A percentile compares a stretch with the other conserved stretches of the same genome.
phyloP scores from a whole-genome alignment of 2,888 invertebrate genomes.

The Napeogenes sylphis region DNA sequence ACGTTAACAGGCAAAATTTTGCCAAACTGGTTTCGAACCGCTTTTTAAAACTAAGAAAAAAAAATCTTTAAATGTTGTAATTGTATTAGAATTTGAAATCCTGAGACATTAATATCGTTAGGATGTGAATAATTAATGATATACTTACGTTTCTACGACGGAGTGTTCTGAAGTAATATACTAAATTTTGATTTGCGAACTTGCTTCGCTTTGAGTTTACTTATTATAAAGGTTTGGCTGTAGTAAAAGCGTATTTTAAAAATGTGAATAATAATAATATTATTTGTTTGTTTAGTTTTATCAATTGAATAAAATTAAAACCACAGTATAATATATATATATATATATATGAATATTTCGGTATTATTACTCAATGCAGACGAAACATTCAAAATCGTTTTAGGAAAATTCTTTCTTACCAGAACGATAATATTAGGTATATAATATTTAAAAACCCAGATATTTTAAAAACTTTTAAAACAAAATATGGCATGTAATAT shows the following conservation, averaged over 20 bases:
- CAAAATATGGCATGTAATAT: too few species aligned
- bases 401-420: too few species aligned
- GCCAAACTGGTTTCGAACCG: background rate
- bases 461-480: too few species aligned
- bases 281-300: background rate
- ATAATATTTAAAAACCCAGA: too few species aligned
- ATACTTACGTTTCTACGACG: constrained; percentile 2
- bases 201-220: constrained; percentile 17
- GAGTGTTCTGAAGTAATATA: constrained; percentile 22
- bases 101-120: background rate
- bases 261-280: background rate
- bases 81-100: background rate
- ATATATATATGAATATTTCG: too few species aligned
- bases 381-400: too few species aligned
- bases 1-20: too few species aligned
- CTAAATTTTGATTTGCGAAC: constrained; percentile 23
- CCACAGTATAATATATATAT: too few species aligned
- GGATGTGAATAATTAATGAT: constrained; percentile 3
- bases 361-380: too few species aligned
- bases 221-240: constrained; percentile 6
- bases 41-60: background rate
- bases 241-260: constrained; percentile 5
- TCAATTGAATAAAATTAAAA: too few species aligned
- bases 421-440: too few species aligned
- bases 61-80: background rate